phyloP scores from a whole-genome alignment of 2,888 invertebrate species.

The Xanthorhoe designata region DNA sequence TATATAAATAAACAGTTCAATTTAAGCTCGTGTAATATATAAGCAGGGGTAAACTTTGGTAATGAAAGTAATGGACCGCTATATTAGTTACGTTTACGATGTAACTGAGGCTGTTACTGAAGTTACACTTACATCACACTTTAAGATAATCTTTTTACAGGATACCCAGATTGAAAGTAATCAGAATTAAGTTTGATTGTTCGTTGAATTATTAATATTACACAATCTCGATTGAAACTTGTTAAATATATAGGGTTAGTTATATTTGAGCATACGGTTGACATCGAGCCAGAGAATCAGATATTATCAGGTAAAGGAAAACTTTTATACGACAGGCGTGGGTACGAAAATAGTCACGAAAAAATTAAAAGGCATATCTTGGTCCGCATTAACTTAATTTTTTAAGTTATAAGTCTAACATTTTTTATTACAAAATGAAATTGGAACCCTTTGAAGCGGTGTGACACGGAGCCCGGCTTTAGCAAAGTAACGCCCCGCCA shows the following conservation, averaged over 20 bases:
- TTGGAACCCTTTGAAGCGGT: constrained; percentile 32
- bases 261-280: too few species aligned
- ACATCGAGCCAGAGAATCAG: too few species aligned
- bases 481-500: constrained; percentile 54
- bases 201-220: neutral
- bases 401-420: neutral
- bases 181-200: neutral
- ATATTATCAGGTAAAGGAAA: too few species aligned
- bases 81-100: constrained; percentile 60
- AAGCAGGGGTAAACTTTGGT: constrained; percentile 55
- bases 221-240: neutral
- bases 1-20: constrained; percentile 65
- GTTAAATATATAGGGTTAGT: too few species aligned
- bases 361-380: too few species aligned
- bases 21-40: constrained; percentile 57
- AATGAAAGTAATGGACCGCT: constrained; percentile 59
- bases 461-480: constrained; percentile 47
- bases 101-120: constrained; percentile 47
- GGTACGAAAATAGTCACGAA: too few species aligned
- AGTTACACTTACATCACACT: constrained; percentile 15
- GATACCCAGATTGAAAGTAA: neutral
- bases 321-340: too few species aligned
- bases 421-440: neutral
- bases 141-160: constrained; percentile 2
- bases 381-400: neutral